A percentile compares a stretch with the other conserved stretches of the same genome.
These are phyloP conservation scores for Parauchenoglanis punctatus DNA, from an alignment of 2,797 vertebrate genomes.

Conservation along the genomic window DNA sequence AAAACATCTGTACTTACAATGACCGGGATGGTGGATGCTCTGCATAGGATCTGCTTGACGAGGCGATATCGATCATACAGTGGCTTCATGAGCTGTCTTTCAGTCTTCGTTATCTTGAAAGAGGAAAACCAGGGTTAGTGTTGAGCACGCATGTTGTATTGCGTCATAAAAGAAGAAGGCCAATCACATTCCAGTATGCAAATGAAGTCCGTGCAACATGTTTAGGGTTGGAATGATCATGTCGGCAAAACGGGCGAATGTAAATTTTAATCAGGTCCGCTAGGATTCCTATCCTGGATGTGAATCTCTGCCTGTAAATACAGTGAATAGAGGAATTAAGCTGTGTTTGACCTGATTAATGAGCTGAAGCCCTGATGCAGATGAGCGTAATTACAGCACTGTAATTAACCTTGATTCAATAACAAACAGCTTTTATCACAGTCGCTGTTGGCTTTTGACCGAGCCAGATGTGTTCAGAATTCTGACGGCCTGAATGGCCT, in stretches of 20 bases:
- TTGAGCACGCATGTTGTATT: not conserved
- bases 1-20: conserved; percentile 85
- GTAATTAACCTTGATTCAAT: not conserved
- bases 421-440: not conserved
- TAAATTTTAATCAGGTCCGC: not conserved
- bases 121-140: not conserved
- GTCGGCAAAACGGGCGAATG: not conserved
- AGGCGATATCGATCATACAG: conserved; percentile 96
- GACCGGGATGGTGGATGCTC: conserved; percentile 90
- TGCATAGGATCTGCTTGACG: conserved; percentile 95
- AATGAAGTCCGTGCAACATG: not conserved
- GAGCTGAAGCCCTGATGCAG: not conserved
- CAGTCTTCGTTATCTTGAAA: conserved; percentile 87
- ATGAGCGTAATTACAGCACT: conserved; percentile 1
- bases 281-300: not conserved
- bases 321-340: not conserved
- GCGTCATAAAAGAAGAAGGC: not conserved
- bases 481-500: not conserved
- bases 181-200: not conserved
- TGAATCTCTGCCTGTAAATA: not conserved
- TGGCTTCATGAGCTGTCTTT: conserved; percentile 94
- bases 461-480: not conserved
- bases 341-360: conserved; percentile 22
- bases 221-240: not conserved
- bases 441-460: not conserved